phyloP scores from a whole-genome alignment of 2,888 invertebrate genomes.

The Volucella inflata region DNA sequence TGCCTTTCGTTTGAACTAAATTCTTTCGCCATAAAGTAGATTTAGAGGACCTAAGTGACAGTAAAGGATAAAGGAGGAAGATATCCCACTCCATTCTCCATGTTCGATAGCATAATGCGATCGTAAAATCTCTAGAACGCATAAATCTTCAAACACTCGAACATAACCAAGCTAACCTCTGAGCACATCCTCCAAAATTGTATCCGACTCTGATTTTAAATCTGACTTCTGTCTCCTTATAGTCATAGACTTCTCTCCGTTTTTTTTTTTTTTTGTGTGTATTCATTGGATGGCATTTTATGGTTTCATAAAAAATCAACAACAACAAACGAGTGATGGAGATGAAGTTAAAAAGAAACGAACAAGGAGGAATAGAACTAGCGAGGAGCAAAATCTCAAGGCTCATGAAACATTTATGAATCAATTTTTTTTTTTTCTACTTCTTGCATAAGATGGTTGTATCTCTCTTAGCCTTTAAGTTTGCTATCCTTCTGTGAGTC shows the following conservation, averaged over 20 bases:
- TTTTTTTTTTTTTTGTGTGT: conserved; percentile 7
- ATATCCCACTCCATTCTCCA: conserved; percentile 13
- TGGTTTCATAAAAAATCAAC: conserved; percentile 48
- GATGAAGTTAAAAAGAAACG: neutral
- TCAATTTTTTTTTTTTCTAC: conserved; percentile 62
- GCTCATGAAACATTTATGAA: conserved; percentile 73
- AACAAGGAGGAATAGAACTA: neutral
- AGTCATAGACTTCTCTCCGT: conserved; percentile 45
- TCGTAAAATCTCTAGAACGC: conserved; percentile 50
- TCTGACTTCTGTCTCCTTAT: conserved; percentile 11
- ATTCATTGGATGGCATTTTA: conserved; percentile 52
- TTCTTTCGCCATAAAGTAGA: conserved; percentile 46
- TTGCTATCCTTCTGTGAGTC: neutral
- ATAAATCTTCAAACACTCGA: conserved; percentile 51
- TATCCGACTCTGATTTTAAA: no score
- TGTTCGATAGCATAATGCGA: conserved; percentile 55
- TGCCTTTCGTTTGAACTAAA: conserved; percentile 47
- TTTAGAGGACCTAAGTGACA: conserved; percentile 21
- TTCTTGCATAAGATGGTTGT: conserved; percentile 1
- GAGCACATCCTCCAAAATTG: conserved; percentile 23
- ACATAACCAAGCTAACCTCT: conserved; percentile 44
- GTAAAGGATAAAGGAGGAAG: neutral
- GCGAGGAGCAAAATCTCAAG: conserved; percentile 38
- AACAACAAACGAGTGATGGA: neutral
- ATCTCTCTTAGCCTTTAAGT: neutral